Base-by-base conservation (phyloP, 2,888 invertebrate species). In the Ecdyonurus torrentis region DNA sequence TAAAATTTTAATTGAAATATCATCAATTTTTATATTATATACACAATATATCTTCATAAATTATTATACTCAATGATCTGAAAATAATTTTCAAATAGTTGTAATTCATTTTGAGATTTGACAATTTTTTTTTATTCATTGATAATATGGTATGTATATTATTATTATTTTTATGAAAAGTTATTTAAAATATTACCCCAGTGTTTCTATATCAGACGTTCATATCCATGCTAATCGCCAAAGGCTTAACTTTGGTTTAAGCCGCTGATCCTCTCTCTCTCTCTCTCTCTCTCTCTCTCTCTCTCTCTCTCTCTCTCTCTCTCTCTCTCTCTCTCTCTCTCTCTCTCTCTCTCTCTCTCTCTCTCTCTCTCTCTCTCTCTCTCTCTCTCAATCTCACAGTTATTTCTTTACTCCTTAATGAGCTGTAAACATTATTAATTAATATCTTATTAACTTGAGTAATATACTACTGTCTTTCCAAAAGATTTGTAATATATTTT, bases 401-500 rank as follows among this genome's bases (percentile, higher is more conserved):
- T 37, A 37, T 37, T 37, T 37, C 37, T 37, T 37, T 53, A 3
- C 23, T 25, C 23, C 55, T 5, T 61, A 61, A 61, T 61, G 61
- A 61, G 53, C 24, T 20, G 61, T 2, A 61, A 52, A 61, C 15
- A n/a, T 19, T 24, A 53, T 61, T 61, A 53, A 53, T 61, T 53
- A 55, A 61, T 61, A 53, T 53, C 55, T 61, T 55, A 53, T 61
- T 53, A 19, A 24, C 52, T 61, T 53, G 61, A 53, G 53, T 53
- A 23, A 53, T 23, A 52, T 23, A 52, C 37, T 37, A 37, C 37
- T 37, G 37, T 37, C 37, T 37, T 10, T 37, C 37, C 37, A 37
- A 37, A 10, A 5, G 37, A 10, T 37, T n/a, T n/a, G n/a, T n/a
- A n/a, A n/a, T n/a, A n/a, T n/a, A n/a, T n/a, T n/a, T n/a, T n/a